Base-by-base conservation (phyloP, 2,113 vertebrate genomes). In the Canis aureus region DNA sequence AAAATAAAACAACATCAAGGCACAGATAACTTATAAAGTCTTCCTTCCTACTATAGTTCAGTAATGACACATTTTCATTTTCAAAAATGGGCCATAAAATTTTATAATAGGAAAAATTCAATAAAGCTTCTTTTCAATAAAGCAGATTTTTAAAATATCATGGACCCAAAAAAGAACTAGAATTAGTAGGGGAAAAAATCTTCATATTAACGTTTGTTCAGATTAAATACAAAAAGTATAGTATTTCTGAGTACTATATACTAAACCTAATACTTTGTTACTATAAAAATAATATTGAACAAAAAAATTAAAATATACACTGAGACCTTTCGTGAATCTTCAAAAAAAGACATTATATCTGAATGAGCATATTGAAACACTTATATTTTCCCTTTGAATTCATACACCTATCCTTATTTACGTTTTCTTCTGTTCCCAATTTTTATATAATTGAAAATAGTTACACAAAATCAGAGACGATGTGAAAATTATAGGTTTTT, bases 71-170 rank as follows among this genome's bases (percentile, higher is more conserved):
- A 55, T 84, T 96, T 97, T 95, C 43, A 97, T 82, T 97, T 95
- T 87, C 3, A 84, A 78, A 97, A 71, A 49, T 79, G 23, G 8
- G 0, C 0, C 22, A 62, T 55, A 55, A 16, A n/a, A 13, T 0
- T 57, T 78, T 93, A 80, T 76, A 93, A 38, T 3, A 1, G 88
- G 76, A 82, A 87, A 97, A 92, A 96, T 38, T 74, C 35, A 87
- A 19, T 85, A 81, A 80, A 27, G 93, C 17, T 49, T 94, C 38
- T 49, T 96, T 87, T 49, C 25, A 91, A 94, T 96, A 95, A 97
- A 81, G 2, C 6, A 53, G 32, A 66, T 73, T 71, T 83, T 60
- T 0, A 15, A 57, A 96, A 86, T 89, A 94, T 53, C 23, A 92
- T 84, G n/a, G 67, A 64, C 3, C 17, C 49, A 87, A 2, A 82